Conservation (phyloP, 2,113 vertebrate species). For the Tiliqua scincoides region DNA sequence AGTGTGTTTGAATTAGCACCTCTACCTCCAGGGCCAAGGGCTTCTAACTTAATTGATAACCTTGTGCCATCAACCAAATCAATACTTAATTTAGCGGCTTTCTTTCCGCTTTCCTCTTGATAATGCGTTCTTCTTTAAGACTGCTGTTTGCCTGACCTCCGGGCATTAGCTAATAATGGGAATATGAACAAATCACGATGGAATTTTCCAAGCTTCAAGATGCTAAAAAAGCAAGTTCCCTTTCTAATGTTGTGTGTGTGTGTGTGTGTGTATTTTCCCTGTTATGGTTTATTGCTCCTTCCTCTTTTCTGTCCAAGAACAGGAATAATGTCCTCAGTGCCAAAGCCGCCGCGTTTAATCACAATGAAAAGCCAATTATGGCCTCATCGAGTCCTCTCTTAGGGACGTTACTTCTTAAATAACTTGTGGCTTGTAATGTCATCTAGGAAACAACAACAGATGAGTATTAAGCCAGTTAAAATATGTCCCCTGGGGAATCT, state of each 20-base stretch:
- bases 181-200: background rate
- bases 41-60: conserved; percentile 14
- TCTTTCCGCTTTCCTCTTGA: background rate
- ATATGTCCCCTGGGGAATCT: background rate
- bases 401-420: conserved; percentile 51
- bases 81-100: background rate
- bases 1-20: background rate
- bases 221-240: background rate
- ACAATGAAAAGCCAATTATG: conserved; percentile 54
- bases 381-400: conserved; percentile 41
- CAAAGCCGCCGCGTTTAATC: conserved; percentile 40
- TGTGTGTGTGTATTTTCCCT: too few relatives aligned
- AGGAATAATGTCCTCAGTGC: background rate
- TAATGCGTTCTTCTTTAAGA: background rate
- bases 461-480: conserved; percentile 26
- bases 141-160: background rate
- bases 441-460: conserved; percentile 52
- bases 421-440: conserved; percentile 42
- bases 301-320: background rate
- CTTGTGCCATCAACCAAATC: background rate
- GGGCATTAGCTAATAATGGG: background rate
- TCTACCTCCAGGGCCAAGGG: background rate
- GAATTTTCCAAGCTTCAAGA: background rate
- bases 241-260: background rate
- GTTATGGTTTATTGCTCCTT: background rate